A percentile compares a stretch with the other conserved stretches of the same genome.
Evolutionary conservation across 2,113 vertebrate genomes (phyloP).

Genomic region (Pterocles orientalis): DNA sequence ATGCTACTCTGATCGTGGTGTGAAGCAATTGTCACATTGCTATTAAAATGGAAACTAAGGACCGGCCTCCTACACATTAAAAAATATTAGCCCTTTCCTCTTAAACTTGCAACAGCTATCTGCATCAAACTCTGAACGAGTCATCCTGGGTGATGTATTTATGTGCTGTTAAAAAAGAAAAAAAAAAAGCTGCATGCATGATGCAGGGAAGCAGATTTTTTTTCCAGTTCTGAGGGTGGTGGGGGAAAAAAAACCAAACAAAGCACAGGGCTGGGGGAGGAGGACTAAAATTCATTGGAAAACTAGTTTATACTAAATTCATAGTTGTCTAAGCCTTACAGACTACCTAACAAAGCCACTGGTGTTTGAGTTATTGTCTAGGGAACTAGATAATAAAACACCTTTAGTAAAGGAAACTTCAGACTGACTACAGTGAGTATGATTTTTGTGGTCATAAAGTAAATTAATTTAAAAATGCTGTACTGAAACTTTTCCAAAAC

Average conservation of each 20-base stretch:
- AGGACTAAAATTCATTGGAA: neutral
- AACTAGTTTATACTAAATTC: neutral
- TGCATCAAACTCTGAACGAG: neutral
- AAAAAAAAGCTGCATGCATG: neutral
- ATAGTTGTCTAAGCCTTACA: neutral
- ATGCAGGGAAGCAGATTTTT: neutral
- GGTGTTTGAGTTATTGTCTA: slow-evolving; percentile 14
- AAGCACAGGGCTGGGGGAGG: neutral
- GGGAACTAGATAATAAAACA: slow-evolving; percentile 34
- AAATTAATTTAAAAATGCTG: neutral
- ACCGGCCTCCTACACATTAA: neutral
- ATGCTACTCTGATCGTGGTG: neutral
- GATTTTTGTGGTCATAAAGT: neutral
- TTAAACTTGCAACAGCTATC: neutral
- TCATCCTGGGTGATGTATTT: neutral
- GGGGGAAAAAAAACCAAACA: neutral
- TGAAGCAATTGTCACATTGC: neutral
- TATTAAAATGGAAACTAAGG: neutral
- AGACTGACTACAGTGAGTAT: neutral
- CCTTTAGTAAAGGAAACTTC: slow-evolving; percentile 10
- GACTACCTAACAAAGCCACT: neutral
- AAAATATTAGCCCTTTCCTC: neutral
- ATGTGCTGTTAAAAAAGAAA: neutral
- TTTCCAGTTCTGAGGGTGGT: neutral
- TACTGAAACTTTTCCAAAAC: neutral